phyloP scores from a whole-genome alignment of 2,113 vertebrate genomes.

The Eubucco bourcierii region DNA sequence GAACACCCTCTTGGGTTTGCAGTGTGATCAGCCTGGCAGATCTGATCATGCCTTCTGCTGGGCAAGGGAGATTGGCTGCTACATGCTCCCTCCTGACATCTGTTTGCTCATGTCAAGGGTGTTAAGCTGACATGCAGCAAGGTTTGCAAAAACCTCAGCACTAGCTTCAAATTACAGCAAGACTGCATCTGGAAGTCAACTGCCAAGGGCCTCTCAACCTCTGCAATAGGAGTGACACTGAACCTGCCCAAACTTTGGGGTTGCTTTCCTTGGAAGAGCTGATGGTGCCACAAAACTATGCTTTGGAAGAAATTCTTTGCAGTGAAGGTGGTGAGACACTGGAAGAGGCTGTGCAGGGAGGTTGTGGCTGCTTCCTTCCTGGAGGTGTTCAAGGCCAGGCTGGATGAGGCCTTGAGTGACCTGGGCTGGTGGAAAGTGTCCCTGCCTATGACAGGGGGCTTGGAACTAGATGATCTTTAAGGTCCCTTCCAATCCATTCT shows the following conservation, averaged over 20 bases:
- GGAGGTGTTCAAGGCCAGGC: too few species aligned
- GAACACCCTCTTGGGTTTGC: neutral
- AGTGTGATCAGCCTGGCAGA: neutral
- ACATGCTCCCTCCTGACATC: neutral
- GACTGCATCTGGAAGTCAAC: neutral
- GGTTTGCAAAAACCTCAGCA: neutral
- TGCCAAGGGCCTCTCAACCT: neutral
- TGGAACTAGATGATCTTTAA: too few species aligned
- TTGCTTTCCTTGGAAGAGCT: neutral
- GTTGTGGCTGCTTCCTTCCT: too few species aligned
- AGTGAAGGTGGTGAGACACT: too few species aligned
- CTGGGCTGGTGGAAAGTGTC: too few species aligned
- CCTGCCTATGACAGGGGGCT: too few species aligned
- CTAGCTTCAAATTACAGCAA: neutral
- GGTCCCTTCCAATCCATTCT: too few species aligned
- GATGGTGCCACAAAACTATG: accelerated
- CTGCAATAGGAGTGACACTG: neutral
- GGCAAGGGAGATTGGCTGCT: neutral
- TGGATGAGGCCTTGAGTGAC: too few species aligned
- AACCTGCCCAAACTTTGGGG: neutral
- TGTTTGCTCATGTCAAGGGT: neutral
- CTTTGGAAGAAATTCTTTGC: neutral
- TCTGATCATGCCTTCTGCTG: neutral
- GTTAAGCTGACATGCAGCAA: neutral
- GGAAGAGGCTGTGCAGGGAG: too few species aligned